Evolutionary conservation across 2,797 vertebrate species (phyloP).

Genomic region (Ptychobarbus kaznakovi): DNA sequence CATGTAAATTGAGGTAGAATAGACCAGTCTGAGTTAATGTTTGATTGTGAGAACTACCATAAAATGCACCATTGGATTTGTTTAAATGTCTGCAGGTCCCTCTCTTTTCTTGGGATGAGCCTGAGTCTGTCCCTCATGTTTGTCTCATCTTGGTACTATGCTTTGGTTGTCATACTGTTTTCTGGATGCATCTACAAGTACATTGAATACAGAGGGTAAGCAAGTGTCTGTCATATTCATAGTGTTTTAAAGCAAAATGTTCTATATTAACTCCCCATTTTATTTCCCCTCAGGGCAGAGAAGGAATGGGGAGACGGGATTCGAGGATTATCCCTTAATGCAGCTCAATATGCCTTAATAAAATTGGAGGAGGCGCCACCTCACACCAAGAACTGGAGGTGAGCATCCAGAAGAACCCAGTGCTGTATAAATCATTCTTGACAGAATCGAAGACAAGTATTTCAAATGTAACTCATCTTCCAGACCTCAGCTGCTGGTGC

Average conservation of each 20-base stretch:
- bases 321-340: constrained; percentile 90
- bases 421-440: background rate
- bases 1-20: constrained; percentile 3
- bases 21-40: constrained; percentile 25
- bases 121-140: constrained; percentile 97
- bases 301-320: constrained; percentile 98
- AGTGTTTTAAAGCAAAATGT: background rate
- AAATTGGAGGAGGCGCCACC: constrained; percentile 87
- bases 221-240: constrained; percentile 26
- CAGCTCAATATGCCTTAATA: constrained; percentile 91
- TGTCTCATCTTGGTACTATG: constrained; percentile 95
- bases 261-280: background rate
- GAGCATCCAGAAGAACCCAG: constrained; percentile 44
- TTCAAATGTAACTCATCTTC: background rate
- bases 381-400: constrained; percentile 98
- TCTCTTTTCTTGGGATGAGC: constrained; percentile 96
- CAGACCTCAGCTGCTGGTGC: constrained; percentile 91
- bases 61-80: constrained; percentile 23
- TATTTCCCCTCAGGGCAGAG: constrained; percentile 81
- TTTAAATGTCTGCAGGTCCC: constrained; percentile 77
- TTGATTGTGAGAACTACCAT: constrained; percentile 1
- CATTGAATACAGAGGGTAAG: constrained; percentile 97
- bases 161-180: constrained; percentile 89
- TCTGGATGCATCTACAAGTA: constrained; percentile 97
- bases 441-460: background rate